Evolutionary conservation across 2,888 invertebrate genomes (phyloP).

Genomic region (Stenotaenia linearis): DNA sequence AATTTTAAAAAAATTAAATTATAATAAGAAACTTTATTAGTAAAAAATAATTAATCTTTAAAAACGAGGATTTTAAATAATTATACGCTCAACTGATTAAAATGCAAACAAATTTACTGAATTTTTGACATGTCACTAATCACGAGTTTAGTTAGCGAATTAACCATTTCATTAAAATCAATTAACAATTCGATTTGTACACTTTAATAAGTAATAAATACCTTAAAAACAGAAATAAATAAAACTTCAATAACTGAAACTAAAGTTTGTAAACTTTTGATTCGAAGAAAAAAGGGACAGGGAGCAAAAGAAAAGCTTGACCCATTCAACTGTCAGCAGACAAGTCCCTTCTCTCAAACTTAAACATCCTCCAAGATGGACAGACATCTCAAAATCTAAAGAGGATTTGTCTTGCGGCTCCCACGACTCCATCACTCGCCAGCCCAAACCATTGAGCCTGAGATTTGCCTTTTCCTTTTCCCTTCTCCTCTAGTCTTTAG

Average conservation of each 20-base stretch:
- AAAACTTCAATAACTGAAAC: too few species aligned
- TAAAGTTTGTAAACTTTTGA: background rate
- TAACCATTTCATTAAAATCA: too few species aligned
- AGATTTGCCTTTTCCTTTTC: background rate
- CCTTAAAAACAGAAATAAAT: background rate
- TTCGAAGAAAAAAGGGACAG: background rate
- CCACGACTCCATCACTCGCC: slow-evolving; percentile 16
- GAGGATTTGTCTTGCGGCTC: slow-evolving; percentile 15
- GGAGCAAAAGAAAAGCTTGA: background rate
- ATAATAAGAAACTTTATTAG: too few species aligned
- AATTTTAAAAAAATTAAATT: too few species aligned
- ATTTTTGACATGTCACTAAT: too few species aligned
- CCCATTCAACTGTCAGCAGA: background rate
- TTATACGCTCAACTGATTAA: too few species aligned
- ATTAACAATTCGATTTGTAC: too few species aligned
- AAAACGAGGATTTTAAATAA: too few species aligned
- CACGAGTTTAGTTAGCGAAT: too few species aligned
- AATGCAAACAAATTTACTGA: too few species aligned
- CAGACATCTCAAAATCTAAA: slow-evolving; percentile 19
- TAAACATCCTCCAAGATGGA: background rate
- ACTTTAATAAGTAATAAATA: background rate
- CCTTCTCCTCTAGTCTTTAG: background rate
- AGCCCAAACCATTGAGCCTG: background rate
- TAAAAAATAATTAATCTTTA: too few species aligned
- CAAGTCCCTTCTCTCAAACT: background rate